Evolutionary conservation across 2,888 invertebrate genomes (phyloP), one percentile per base, ranked within the genome.

Genomic region (Andrena flavipes): DNA sequence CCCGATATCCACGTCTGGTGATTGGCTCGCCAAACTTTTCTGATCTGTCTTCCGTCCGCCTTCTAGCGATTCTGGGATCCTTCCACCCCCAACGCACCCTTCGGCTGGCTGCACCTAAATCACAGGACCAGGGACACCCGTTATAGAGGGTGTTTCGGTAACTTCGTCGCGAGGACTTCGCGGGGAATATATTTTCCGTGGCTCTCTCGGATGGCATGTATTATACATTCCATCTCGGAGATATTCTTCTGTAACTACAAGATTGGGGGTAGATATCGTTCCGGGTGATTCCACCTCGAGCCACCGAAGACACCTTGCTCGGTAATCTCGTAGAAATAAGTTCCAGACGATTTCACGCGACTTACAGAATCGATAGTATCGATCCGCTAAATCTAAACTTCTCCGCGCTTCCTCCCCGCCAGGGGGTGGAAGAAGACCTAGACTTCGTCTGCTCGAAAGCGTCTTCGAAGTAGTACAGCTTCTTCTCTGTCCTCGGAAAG

Each of bases 1-100:
- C 54, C 87, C 84, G 88, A 91, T 91, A 91, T 92, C 92, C 88
- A 78, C 84, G 83, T 82, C 85, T 84, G 86, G 89, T 88, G 92
- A 92, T 92, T 92, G 91, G 90, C 88, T 88, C 85, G 83, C 81
- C 76, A 91, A 93, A 93, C 93, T 93, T 93, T 93, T 84, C 92
- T 91, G 92, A 93, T 93, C 91, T 91, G 90, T 92, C 91, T 92
- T 89, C 87, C 81, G 82, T 79, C 67, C 76, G 82, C 80, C 80
- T 84, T 72, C 42, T 35, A 68, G 42, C 76, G 69, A 13, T 20
- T 6, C 54, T 13, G 23, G 10, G 23, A 67, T 54, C 68, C 59
- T 71, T 68, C 75, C 65, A 49, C 26, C 70, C 42, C 42, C 30
- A 7, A 10, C 77, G 51, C 60, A 26, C 48, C 64, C 75, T 64